Evolutionary conservation across 2,113 vertebrate genomes (phyloP).

Genomic region (Toxostoma redivivum): DNA sequence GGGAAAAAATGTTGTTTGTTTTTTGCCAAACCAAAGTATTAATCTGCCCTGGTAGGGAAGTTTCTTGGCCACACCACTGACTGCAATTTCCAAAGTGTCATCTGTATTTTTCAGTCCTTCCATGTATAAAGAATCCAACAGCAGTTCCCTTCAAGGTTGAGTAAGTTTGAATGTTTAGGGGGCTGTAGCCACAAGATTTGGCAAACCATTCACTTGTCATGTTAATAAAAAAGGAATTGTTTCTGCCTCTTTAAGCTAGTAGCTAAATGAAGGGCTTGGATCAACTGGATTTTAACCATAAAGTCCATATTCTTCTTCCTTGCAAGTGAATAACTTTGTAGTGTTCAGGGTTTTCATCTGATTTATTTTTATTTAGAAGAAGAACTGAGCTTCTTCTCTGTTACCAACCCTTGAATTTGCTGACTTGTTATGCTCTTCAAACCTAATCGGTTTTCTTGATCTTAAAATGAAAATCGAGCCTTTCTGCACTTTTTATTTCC

Average conservation of each 20-base stretch:
- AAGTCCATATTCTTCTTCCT: slow-evolving; percentile 8
- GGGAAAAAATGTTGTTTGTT: slow-evolving; percentile 31
- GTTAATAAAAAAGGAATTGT: slow-evolving; percentile 46
- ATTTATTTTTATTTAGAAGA: background rate
- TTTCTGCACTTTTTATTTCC: background rate
- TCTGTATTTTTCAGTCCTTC: slow-evolving; percentile 34
- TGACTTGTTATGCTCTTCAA: slow-evolving; percentile 3
- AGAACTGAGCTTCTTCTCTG: background rate
- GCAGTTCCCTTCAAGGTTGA: slow-evolving; percentile 56
- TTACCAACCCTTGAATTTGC: background rate
- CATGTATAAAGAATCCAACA: slow-evolving; percentile 25
- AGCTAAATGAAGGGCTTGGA: slow-evolving; percentile 14
- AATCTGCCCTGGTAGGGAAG: slow-evolving; percentile 3
- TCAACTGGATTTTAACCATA: slow-evolving; percentile 6
- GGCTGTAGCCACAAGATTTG: slow-evolving; percentile 48
- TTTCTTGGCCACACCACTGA: background rate
- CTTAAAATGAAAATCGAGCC: slow-evolving; percentile 12
- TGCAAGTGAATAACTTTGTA: background rate
- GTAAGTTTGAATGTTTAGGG: slow-evolving; percentile 15
- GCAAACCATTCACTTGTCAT: slow-evolving; percentile 26
- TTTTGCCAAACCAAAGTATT: slow-evolving; percentile 32
- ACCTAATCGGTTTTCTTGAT: background rate
- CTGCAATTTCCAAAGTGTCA: slow-evolving; percentile 42
- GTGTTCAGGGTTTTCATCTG: background rate
- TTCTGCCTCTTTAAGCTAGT: slow-evolving; percentile 38